Evolutionary conservation across 2,888 invertebrate genomes (phyloP).

Genomic region (Sesia bembeciformis): DNA sequence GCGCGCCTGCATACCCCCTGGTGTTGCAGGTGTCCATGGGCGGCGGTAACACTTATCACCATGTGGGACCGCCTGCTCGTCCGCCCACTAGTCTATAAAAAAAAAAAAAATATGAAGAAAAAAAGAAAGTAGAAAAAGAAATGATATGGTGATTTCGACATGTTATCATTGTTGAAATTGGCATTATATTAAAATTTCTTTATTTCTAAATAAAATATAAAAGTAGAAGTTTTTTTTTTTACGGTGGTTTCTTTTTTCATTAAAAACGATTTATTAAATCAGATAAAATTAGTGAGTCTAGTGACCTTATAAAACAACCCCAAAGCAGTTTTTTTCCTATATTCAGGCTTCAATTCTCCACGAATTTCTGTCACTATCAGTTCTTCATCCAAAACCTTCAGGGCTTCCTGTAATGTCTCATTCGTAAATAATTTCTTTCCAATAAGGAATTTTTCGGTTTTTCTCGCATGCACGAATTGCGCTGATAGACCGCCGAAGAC

Average conservation of each 20-base stretch:
- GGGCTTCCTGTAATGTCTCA: conserved; percentile 60
- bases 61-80: too few species aligned
- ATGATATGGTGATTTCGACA: too few species aligned
- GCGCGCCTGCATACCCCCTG: too few species aligned
- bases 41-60: too few species aligned
- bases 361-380: conserved; percentile 71
- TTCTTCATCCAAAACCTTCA: conserved; percentile 73
- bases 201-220: not conserved
- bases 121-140: too few species aligned
- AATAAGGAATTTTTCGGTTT: conserved; percentile 67
- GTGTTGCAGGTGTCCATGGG: too few species aligned
- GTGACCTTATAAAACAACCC: conserved; percentile 79
- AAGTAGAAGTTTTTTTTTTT: not conserved
- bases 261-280: too few species aligned
- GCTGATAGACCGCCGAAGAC: conserved; percentile 75
- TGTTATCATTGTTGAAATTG: too few species aligned
- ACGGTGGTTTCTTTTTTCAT: too few species aligned
- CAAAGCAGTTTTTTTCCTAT: conserved; percentile 75
- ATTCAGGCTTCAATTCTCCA: conserved; percentile 75
- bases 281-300: too few species aligned
- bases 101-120: too few species aligned
- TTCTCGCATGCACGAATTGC: conserved; percentile 71
- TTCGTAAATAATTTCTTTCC: conserved; percentile 54
- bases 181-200: not conserved
- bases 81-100: too few species aligned